These are phyloP conservation scores for Vanessa cardui DNA, from an alignment of 2,888 invertebrate genomes.

Conservation along the genomic window DNA sequence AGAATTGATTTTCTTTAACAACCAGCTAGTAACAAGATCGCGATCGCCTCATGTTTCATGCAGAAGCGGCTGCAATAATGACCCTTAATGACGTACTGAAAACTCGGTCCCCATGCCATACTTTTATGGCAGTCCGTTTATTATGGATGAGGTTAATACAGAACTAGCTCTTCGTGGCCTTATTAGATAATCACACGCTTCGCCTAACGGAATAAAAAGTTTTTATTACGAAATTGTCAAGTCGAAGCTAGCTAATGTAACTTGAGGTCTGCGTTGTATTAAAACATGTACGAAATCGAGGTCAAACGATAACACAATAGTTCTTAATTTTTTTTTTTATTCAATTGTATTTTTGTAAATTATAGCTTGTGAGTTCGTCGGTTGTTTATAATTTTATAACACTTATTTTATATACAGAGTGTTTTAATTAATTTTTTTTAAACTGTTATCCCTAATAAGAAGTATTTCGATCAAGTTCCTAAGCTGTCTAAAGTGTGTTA, in stretches of 20 bases:
- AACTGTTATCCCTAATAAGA: constrained; percentile 29
- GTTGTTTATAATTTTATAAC: too few species aligned
- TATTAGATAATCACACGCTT: constrained; percentile 32
- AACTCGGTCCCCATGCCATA: constrained; percentile 37
- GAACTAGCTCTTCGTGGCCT: constrained; percentile 27
- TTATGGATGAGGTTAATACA: constrained; percentile 41
- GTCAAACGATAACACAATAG: too few species aligned
- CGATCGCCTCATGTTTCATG: constrained; percentile 71
- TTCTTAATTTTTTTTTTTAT: too few species aligned
- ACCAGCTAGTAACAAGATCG: constrained; percentile 60
- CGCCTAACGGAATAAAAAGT: background rate
- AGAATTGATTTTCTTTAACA: constrained; percentile 62
- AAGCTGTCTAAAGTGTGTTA: constrained; percentile 81
- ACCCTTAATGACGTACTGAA: constrained; percentile 58
- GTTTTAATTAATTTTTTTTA: background rate
- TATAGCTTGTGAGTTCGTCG: too few species aligned
- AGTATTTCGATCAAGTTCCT: constrained; percentile 69
- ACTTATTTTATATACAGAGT: background rate
- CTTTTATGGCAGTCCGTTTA: constrained; percentile 37
- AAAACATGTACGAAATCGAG: too few species aligned
- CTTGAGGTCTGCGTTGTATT: background rate
- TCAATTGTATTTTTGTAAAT: too few species aligned
- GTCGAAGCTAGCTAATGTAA: background rate
- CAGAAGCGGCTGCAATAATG: constrained; percentile 64
- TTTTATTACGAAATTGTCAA: constrained; percentile 8